These are phyloP conservation scores for Candidula unifasciata DNA, from an alignment of 2,888 invertebrate species.

Conservation along the genomic window DNA sequence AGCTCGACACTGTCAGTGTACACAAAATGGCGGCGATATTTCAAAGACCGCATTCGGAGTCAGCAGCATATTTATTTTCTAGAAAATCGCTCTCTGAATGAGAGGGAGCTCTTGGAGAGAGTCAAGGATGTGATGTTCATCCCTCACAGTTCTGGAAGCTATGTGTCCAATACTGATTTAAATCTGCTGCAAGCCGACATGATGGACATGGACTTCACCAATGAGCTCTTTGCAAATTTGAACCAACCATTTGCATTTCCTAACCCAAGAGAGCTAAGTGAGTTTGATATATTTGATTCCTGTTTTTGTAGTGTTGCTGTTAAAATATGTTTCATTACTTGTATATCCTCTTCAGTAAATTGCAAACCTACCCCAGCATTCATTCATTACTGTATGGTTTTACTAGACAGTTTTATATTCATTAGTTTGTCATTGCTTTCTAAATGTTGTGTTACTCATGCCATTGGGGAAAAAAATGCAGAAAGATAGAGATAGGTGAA, in stretches of 20 bases:
- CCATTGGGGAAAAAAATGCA: no score
- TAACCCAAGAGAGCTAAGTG: conserved; percentile 96
- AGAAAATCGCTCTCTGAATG: conserved; percentile 41
- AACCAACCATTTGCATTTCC: conserved; percentile 94
- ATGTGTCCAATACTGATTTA: conserved; percentile 66
- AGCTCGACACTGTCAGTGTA: conserved; percentile 98
- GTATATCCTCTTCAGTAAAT: background rate
- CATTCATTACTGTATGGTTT: no score
- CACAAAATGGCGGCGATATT: conserved; percentile 89
- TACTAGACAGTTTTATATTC: no score
- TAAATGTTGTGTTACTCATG: no score
- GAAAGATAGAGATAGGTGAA: no score
- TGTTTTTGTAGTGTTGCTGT: background rate
- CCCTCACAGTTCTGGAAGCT: conserved; percentile 52
- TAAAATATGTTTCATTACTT: background rate
- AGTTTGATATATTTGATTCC: conserved; percentile 62
- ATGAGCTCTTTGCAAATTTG: conserved; percentile 78
- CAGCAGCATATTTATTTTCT: conserved; percentile 32
- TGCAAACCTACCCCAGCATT: no score
- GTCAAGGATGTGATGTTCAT: conserved; percentile 59
- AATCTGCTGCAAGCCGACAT: conserved; percentile 63
- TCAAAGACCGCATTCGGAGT: conserved; percentile 42
- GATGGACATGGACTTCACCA: conserved; percentile 78
- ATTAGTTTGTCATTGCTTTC: no score
- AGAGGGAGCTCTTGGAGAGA: conserved; percentile 61